phyloP scores from a whole-genome alignment of 2,888 invertebrate genomes.

The Drosophila subsilvestris region DNA sequence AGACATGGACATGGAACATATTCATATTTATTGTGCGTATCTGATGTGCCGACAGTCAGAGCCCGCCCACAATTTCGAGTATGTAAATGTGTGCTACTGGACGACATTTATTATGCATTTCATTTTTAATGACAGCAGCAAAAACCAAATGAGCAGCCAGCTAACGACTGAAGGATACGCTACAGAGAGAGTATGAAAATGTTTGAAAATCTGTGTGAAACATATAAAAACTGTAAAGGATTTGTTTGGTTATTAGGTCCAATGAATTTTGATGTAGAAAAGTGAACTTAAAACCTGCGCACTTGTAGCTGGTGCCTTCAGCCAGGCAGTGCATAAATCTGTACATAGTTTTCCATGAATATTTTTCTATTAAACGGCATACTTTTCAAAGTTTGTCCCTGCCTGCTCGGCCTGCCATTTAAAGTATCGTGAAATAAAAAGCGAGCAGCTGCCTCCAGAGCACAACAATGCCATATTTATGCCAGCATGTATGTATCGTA shows the following conservation, averaged over 20 bases:
- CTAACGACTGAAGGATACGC: not conserved
- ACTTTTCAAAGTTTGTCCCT: not conserved
- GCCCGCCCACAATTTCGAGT: conserved; percentile 8
- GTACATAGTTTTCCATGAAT: not conserved
- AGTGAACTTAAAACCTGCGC: not conserved
- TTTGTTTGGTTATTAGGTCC: not conserved
- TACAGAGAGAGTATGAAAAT: not conserved
- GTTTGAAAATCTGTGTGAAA: too few species aligned
- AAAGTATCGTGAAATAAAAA: not conserved
- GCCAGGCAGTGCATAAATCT: too few species aligned
- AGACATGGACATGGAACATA: not conserved
- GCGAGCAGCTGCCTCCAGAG: not conserved
- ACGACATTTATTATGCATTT: conserved; percentile 34
- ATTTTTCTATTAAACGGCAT: not conserved
- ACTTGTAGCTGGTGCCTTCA: too few species aligned
- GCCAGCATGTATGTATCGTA: not conserved
- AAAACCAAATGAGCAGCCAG: conserved; percentile 2
- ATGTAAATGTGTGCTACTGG: conserved; percentile 29
- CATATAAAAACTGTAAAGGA: not conserved
- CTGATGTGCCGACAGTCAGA: conserved; percentile 4
- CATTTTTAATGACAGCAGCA: conserved; percentile 16
- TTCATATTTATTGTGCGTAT: conserved; percentile 11
- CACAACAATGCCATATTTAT: not conserved
- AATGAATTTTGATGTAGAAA: not conserved
- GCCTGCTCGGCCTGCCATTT: not conserved